Percentiles rank a stretch among this genome's conserved stretches.
phyloP scores from a whole-genome alignment of 2,113 vertebrate species.

The Tachysurus fulvidraco region DNA sequence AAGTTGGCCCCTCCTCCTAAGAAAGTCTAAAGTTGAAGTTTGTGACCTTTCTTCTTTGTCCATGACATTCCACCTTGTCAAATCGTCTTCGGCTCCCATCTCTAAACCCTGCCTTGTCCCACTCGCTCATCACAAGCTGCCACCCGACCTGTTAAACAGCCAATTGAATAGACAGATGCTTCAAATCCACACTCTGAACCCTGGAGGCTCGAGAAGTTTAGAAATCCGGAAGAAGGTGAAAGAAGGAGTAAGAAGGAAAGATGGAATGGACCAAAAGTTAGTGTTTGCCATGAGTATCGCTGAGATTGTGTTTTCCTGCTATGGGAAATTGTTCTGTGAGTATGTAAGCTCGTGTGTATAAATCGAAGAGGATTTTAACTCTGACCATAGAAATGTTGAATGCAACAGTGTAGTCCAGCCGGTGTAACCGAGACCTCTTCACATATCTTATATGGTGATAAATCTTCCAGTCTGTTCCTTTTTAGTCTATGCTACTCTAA shows the following conservation, averaged over 20 bases:
- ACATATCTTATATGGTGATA: conserved; percentile 10
- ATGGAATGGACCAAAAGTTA: conserved; percentile 43
- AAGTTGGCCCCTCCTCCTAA: conserved; percentile 92
- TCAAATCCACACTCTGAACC: conserved; percentile 43
- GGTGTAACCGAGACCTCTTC: neutral
- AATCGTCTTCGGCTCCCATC: conserved; percentile 28
- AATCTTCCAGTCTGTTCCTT: conserved; percentile 14
- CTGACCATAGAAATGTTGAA: neutral
- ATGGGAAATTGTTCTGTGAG: conserved; percentile 45
- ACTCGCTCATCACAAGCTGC: conserved; percentile 10
- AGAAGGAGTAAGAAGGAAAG: conserved; percentile 23
- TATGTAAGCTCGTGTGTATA: conserved; percentile 49
- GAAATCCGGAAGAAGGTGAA: conserved; percentile 24
- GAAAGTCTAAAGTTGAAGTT: conserved; percentile 79
- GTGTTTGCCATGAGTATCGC: conserved; percentile 52
- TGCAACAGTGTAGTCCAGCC: conserved; percentile 13
- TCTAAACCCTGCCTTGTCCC: conserved; percentile 30
- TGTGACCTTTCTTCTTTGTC: conserved; percentile 62
- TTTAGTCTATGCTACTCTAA: neutral
- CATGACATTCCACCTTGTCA: conserved; percentile 55
- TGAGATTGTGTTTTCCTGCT: conserved; percentile 47
- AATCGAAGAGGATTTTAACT: conserved; percentile 7
- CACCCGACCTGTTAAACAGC: conserved; percentile 56
- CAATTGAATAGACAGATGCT: conserved; percentile 63
- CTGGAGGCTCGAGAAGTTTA: conserved; percentile 44